Conservation (phyloP, 1,140 invertebrate species). For the Lepidostoma basale region DNA sequence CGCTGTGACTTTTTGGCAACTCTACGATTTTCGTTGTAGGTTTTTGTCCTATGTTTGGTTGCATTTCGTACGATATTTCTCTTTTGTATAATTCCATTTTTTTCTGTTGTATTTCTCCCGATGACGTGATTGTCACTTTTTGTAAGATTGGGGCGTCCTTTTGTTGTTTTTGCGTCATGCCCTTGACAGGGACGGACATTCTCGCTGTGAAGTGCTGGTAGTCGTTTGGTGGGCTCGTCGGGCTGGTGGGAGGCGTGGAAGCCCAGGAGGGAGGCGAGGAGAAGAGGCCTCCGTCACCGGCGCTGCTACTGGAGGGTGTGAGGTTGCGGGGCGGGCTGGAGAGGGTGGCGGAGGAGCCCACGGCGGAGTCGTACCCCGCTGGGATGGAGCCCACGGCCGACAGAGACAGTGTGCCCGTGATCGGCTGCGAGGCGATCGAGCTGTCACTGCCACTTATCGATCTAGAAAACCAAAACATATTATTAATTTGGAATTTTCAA, state of each 20-base stretch:
- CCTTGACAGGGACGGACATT: conserved; percentile 44
- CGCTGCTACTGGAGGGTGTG: conserved; percentile 53
- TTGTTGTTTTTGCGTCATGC: conserved; percentile 47
- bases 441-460: conserved; percentile 59
- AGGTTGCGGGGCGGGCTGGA: conserved; percentile 58
- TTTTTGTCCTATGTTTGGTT: conserved; percentile 42
- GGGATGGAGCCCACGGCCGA: conserved; percentile 46
- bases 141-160: conserved; percentile 56
- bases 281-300: conserved; percentile 51
- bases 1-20: conserved; percentile 47
- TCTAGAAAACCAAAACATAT: conserved; percentile 34
- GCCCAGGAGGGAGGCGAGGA: conserved; percentile 67
- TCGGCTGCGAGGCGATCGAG: conserved; percentile 56
- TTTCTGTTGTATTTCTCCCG: conserved; percentile 62
- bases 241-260: conserved; percentile 65
- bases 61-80: conserved; percentile 50
- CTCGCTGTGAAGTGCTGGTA: conserved; percentile 42
- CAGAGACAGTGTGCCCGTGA: conserved; percentile 56
- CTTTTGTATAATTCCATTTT: conserved; percentile 51
- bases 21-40: conserved; percentile 44
- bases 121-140: conserved; percentile 65
- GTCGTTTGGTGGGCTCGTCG: conserved; percentile 49
- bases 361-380: conserved; percentile 62
- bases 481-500: neutral
- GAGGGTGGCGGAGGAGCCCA: conserved; percentile 65